Conservation (phyloP, 2,113 vertebrate species). For the Oncorhynchus masou region DNA sequence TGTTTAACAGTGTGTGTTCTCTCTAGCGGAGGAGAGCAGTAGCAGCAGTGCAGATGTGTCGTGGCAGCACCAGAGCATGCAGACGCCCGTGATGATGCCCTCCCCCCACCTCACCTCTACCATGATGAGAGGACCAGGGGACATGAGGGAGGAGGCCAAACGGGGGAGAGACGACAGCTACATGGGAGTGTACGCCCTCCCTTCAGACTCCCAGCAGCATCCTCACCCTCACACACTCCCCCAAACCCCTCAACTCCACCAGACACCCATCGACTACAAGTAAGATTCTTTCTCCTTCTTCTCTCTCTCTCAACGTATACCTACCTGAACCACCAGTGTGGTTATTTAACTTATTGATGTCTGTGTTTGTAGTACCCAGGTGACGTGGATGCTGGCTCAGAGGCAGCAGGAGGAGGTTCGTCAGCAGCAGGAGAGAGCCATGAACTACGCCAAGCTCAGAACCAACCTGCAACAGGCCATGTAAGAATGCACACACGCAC, state of each 20-base stretch:
- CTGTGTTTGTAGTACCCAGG: conserved; percentile 77
- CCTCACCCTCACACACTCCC: conserved; percentile 75
- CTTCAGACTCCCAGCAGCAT: conserved; percentile 85
- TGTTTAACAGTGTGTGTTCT: neutral
- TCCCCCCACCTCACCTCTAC: conserved; percentile 95
- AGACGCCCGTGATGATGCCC: conserved; percentile 94
- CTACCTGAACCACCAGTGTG: conserved; percentile 3
- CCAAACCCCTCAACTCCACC: conserved; percentile 76
- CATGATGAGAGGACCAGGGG: conserved; percentile 77
- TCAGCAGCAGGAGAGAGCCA: conserved; percentile 95
- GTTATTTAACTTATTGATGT: conserved; percentile 6
- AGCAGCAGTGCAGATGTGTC: conserved; percentile 83
- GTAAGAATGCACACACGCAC: conserved; percentile 72
- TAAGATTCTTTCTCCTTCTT: conserved; percentile 59
- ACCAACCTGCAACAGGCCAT: conserved; percentile 98
- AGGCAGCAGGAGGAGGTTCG: conserved; percentile 92
- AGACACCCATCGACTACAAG: conserved; percentile 96
- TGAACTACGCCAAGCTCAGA: conserved; percentile 98
- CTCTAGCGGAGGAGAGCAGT: conserved; percentile 91
- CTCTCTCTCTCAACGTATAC: neutral
- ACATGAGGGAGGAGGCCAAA: conserved; percentile 79
- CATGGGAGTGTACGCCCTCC: conserved; percentile 92
- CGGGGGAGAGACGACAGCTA: conserved; percentile 90
- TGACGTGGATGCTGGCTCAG: conserved; percentile 99
- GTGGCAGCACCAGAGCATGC: conserved; percentile 83